Conservation (phyloP, 53 echinoderm and acorn worm genomes). For the Antedon mediterranea region DNA sequence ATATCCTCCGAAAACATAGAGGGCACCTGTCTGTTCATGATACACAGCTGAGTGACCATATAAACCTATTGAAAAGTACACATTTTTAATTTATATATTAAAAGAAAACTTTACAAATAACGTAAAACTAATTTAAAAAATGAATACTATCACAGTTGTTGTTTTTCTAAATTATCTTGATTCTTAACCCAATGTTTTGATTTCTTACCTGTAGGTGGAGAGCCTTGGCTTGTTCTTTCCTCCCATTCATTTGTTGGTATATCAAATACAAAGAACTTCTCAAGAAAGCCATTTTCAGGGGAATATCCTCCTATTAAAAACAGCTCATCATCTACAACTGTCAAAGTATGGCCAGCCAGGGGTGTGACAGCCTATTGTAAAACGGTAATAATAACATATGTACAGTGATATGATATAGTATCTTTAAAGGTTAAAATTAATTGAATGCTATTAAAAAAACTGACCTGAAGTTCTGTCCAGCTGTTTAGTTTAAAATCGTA, state of each 20-base stretch:
- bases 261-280: slow-evolving; percentile 33
- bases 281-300: slow-evolving; percentile 33
- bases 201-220: slow-evolving; percentile 64
- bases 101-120: too few relatives aligned
- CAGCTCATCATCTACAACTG: slow-evolving; percentile 20
- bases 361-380: not conserved
- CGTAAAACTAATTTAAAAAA: too few relatives aligned
- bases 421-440: too few relatives aligned
- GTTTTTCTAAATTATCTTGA: not conserved
- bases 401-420: too few relatives aligned
- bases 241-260: slow-evolving; percentile 10
- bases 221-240: slow-evolving; percentile 19
- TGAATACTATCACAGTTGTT: not conserved
- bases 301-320: slow-evolving; percentile 76
- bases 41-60: slow-evolving; percentile 78
- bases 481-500: slow-evolving; percentile 23
- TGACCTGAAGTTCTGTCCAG: slow-evolving; percentile 9
- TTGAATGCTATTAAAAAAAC: not conserved
- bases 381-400: too few relatives aligned
- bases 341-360: slow-evolving; percentile 72
- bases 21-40: slow-evolving; percentile 46
- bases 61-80: too few relatives aligned
- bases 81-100: too few relatives aligned
- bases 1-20: slow-evolving; percentile 86
- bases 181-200: too few relatives aligned